Evolutionary conservation across 2,888 invertebrate genomes (phyloP).

Genomic region (Parnassius mnemosyne): DNA sequence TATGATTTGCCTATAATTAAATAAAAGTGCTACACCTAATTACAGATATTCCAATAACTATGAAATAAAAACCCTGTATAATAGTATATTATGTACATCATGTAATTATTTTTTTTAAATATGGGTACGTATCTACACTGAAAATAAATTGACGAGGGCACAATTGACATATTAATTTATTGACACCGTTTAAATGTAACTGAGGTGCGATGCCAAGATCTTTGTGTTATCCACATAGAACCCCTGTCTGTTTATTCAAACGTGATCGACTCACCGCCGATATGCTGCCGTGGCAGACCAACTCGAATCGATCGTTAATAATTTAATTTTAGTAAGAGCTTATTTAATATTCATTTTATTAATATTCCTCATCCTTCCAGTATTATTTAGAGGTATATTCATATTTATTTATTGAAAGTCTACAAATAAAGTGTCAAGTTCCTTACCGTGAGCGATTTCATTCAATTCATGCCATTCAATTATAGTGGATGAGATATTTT

Average conservation of each 20-base stretch:
- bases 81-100: too few species aligned
- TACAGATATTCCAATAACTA: too few species aligned
- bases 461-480: too few species aligned
- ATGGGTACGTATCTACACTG: not conserved
- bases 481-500: too few species aligned
- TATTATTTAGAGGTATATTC: not conserved
- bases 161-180: conserved; percentile 14
- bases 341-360: not conserved
- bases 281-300: conserved; percentile 27
- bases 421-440: too few species aligned
- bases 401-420: too few species aligned
- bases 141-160: conserved; percentile 13
- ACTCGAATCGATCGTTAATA: not conserved
- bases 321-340: not conserved
- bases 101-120: too few species aligned
- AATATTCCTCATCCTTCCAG: not conserved
- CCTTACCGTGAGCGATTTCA: too few species aligned
- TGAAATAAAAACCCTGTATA: too few species aligned
- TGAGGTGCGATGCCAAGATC: conserved; percentile 2
- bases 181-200: conserved; percentile 12
- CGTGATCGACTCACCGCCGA: conserved; percentile 12
- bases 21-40: too few species aligned
- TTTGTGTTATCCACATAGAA: not conserved
- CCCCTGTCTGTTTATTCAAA: conserved; percentile 42
- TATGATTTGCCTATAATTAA: too few species aligned